Evolutionary conservation across 92 coral and sea anemone genomes (phyloP).

Genomic region (Heliopora coerulea): DNA sequence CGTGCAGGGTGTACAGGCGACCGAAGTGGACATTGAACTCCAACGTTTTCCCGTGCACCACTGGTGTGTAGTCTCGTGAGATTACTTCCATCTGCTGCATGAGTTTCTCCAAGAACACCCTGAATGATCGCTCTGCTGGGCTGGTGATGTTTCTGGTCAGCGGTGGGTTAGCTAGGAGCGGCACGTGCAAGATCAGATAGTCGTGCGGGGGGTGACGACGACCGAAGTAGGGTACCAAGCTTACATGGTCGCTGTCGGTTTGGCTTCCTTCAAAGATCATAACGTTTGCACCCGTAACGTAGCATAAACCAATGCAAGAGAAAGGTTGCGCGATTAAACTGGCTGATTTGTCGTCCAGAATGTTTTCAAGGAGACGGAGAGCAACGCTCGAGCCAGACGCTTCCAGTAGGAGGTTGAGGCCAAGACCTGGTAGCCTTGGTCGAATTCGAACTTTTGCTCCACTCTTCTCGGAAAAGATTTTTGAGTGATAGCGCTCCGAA

Average conservation of each 20-base stretch:
- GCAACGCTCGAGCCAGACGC: conserved; percentile 89
- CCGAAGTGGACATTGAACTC: conserved; percentile 89
- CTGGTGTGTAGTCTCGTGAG: conserved; percentile 69
- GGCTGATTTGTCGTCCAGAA: conserved; percentile 54
- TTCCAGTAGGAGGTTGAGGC: conserved; percentile 74
- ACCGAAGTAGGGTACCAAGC: conserved; percentile 83
- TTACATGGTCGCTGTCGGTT: conserved; percentile 74
- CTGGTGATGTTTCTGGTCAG: conserved; percentile 26
- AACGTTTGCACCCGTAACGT: conserved; percentile 82
- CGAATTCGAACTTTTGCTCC: conserved; percentile 78
- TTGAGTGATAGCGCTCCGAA: conserved; percentile 77
- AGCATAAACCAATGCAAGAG: conserved; percentile 52
- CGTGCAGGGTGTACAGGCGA: conserved; percentile 78
- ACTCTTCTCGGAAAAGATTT: conserved; percentile 64
- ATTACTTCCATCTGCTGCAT: conserved; percentile 73
- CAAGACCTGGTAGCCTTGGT: conserved; percentile 74
- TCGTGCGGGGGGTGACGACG: conserved; percentile 85
- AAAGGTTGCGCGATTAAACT: conserved; percentile 34
- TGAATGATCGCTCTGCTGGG: conserved; percentile 58
- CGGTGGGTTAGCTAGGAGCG: conserved; percentile 68
- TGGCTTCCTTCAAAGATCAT: conserved; percentile 80
- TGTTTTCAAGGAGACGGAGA: conserved; percentile 77
- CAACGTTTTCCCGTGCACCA: conserved; percentile 71
- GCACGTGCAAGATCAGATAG: conserved; percentile 77
- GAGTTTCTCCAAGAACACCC: conserved; percentile 67